Base-by-base conservation (phyloP, 2,888 invertebrate species). In the Macrophya alboannulata region DNA sequence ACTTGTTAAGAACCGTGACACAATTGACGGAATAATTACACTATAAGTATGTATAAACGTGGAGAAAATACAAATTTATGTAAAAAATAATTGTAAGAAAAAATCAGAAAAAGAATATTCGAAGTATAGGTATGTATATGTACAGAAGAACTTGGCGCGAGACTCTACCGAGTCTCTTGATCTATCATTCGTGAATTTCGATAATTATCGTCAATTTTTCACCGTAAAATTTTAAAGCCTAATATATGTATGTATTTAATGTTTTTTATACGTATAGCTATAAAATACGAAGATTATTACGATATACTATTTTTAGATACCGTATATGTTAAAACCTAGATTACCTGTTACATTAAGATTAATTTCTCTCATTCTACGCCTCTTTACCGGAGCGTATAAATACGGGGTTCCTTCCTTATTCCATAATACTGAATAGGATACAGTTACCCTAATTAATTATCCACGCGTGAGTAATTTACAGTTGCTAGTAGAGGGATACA, bases 381-480 rank as follows among this genome's bases (percentile, higher is more conserved):
- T 9, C 21, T 62, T 62, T 37, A 68, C 25, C 68, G 31, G 68
- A 68, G 68, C 68, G 31, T 68, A 37, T 62, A 68, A 25, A 68
- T 4, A 68, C 68, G 37, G 62, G 62, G 68, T 68, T 68, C 17
- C 31, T 68, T 68, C 68, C 68, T 68, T 31, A 31, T 68, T 68
- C 68, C 68, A 25, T 17, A 17, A 68, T 68, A 68, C 68, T 68
- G 25, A 17, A 68, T 37, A 37, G 68, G 25, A 68, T 68, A 74
- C 72, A 74, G 72, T 74, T 74, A 74, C 72, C 45, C 72, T 15
- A 74, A 74, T 74, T 74, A 74, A 74, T 74, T 45, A 74, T 45
- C 72, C 72, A 74, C 72, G 72, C 72, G 43, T 74, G 72, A 43
- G 72, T 74, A 74, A 74, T 74, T 74, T 45, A 45, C 72, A 74